Evolutionary conservation across 2,113 vertebrate genomes (phyloP).

Genomic region (Gambusia affinis): DNA sequence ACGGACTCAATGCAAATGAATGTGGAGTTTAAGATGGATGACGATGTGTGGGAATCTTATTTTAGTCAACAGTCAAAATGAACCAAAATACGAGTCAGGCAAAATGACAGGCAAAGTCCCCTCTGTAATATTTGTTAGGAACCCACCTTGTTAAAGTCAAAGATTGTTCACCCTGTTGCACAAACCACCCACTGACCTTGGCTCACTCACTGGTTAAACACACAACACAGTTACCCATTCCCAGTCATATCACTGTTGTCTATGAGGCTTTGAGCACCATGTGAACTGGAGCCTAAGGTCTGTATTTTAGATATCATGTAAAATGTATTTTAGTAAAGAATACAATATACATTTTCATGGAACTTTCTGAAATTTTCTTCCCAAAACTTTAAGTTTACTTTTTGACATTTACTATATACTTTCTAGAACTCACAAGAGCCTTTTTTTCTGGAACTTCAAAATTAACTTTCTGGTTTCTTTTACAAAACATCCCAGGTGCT

Average conservation of each 20-base stretch:
- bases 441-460: neutral
- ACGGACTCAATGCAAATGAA: constrained; percentile 8
- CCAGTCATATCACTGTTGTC: constrained; percentile 42
- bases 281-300: constrained; percentile 27
- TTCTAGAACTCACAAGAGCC: neutral
- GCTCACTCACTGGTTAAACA: constrained; percentile 19
- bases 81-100: constrained; percentile 48
- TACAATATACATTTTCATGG: neutral
- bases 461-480: neutral
- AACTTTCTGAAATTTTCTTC: neutral
- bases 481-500: neutral
- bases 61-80: constrained; percentile 38
- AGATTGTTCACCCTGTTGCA: constrained; percentile 45
- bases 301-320: constrained; percentile 27
- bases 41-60: constrained; percentile 45
- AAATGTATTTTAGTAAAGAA: constrained; percentile 7
- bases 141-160: constrained; percentile 45
- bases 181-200: constrained; percentile 39
- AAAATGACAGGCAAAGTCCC: constrained; percentile 30
- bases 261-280: constrained; percentile 6
- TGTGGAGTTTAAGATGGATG: constrained; percentile 33
- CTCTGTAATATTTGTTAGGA: constrained; percentile 41
- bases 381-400: neutral
- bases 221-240: constrained; percentile 11
- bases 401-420: neutral